Evolutionary conservation across 2,888 invertebrate genomes (phyloP).

Genomic region (Sepiola atlantica): DNA sequence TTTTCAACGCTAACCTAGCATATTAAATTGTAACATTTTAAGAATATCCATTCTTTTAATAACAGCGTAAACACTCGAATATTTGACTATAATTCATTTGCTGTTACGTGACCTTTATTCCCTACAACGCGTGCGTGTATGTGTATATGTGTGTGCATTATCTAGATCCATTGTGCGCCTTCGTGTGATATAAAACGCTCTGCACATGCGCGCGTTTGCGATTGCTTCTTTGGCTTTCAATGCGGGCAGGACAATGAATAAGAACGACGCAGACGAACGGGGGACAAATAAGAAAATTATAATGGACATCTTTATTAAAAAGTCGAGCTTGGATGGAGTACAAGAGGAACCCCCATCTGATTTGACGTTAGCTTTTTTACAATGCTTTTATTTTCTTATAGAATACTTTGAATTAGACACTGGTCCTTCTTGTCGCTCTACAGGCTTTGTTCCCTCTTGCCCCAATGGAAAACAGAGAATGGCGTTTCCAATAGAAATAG

Average conservation of each 20-base stretch:
- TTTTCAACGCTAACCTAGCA: too few species aligned
- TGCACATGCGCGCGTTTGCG: background rate
- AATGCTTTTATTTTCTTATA: constrained; percentile 16
- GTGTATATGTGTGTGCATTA: background rate
- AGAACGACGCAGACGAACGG: background rate
- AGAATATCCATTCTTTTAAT: too few species aligned
- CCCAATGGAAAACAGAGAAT: background rate
- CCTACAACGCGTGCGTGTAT: too few species aligned
- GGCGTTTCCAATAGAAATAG: background rate
- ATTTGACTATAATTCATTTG: too few species aligned
- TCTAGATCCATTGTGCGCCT: background rate
- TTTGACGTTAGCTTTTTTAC: background rate
- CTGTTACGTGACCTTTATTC: too few species aligned
- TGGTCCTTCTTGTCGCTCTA: background rate
- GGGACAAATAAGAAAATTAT: constrained; percentile 1
- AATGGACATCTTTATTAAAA: background rate
- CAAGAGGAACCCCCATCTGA: constrained; percentile 17
- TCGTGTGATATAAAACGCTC: background rate
- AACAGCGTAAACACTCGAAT: too few species aligned
- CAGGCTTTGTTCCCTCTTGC: background rate
- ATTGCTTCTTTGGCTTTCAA: background rate
- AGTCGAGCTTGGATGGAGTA: background rate
- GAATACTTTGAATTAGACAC: background rate
- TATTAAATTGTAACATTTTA: too few species aligned
- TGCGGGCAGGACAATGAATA: constrained; percentile 3